Percentiles rank a stretch among this genome's conserved stretches.
Evolutionary conservation across 2,797 vertebrate genomes (phyloP).

Genomic region (Chaenodraco wilsoni): DNA sequence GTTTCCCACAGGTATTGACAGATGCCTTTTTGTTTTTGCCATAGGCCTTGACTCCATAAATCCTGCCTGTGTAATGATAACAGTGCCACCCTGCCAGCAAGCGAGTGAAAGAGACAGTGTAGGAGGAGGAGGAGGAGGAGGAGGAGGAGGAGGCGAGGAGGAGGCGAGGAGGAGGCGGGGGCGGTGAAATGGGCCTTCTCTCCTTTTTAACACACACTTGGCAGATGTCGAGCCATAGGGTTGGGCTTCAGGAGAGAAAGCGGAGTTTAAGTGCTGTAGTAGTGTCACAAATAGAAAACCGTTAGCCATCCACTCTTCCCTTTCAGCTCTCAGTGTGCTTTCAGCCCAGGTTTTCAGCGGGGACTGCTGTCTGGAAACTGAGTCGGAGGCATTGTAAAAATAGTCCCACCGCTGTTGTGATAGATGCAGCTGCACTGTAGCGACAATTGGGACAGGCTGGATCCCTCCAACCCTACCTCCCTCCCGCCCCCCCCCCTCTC

Average conservation of each 20-base stretch:
- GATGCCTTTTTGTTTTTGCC: constrained; percentile 96
- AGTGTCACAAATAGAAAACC: constrained; percentile 74
- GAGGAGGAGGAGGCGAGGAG: constrained; percentile 35
- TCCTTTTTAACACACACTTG: constrained; percentile 94
- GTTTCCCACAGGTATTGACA: constrained; percentile 99
- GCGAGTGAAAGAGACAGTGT: constrained; percentile 64
- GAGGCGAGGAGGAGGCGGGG: constrained; percentile 46
- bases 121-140: constrained; percentile 44
- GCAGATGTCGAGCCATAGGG: constrained; percentile 93
- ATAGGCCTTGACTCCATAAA: constrained; percentile 93
- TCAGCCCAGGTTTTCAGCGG: constrained; percentile 70
- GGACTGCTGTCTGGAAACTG: constrained; percentile 67
- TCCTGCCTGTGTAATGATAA: constrained; percentile 94
- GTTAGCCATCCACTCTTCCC: constrained; percentile 61
- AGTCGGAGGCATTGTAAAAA: constrained; percentile 78
- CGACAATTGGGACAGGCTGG: constrained; percentile 81
- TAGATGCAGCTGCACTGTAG: constrained; percentile 83
- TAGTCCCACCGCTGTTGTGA: constrained; percentile 82
- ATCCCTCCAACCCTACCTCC: constrained; percentile 64
- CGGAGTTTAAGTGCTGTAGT: constrained; percentile 70
- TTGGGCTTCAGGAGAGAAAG: constrained; percentile 68
- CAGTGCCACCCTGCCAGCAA: constrained; percentile 86
- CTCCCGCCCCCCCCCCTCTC: constrained; percentile 35
- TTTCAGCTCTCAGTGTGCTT: constrained; percentile 66
- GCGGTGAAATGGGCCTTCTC: constrained; percentile 85